Conservation (phyloP, 1,140 invertebrate species). For the Batillaria attramentaria region DNA sequence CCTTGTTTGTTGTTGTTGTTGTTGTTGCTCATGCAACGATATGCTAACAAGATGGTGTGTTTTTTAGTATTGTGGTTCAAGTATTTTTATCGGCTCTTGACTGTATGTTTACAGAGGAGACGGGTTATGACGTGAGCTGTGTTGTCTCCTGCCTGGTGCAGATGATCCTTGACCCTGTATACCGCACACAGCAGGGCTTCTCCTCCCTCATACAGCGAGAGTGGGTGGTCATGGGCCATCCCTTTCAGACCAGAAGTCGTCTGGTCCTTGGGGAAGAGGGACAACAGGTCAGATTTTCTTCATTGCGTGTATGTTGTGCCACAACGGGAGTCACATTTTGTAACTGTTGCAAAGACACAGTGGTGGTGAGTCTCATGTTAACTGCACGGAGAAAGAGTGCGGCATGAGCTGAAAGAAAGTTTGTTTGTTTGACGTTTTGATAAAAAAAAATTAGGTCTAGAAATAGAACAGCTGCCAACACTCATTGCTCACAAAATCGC, state of each 20-base stretch:
- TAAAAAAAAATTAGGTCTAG: too few species aligned
- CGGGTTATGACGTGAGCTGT: slow-evolving; percentile 90
- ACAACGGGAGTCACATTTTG: too few species aligned
- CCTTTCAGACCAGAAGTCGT: slow-evolving; percentile 83
- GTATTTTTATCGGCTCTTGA: neutral
- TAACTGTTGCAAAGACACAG: too few species aligned
- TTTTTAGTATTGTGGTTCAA: neutral
- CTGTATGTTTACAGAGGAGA: slow-evolving; percentile 77
- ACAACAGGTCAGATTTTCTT: slow-evolving; percentile 47
- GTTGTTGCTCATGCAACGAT: neutral
- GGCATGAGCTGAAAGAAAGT: neutral
- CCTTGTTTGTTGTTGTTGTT: too few species aligned
- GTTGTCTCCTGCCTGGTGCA: slow-evolving; percentile 90
- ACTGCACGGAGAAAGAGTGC: too few species aligned
- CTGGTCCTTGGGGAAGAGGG: slow-evolving; percentile 69
- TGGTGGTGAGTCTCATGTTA: too few species aligned
- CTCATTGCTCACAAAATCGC: too few species aligned
- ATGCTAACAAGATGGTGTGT: neutral
- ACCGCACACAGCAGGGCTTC: slow-evolving; percentile 89
- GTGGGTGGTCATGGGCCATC: slow-evolving; percentile 93
- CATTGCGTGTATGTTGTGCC: too few species aligned
- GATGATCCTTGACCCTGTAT: slow-evolving; percentile 88
- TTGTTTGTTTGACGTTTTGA: too few species aligned
- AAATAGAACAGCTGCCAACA: too few species aligned
- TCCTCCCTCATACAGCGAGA: slow-evolving; percentile 94